Evolutionary conservation across 2,888 invertebrate species (phyloP).

Genomic region (Hetaerina titia): DNA sequence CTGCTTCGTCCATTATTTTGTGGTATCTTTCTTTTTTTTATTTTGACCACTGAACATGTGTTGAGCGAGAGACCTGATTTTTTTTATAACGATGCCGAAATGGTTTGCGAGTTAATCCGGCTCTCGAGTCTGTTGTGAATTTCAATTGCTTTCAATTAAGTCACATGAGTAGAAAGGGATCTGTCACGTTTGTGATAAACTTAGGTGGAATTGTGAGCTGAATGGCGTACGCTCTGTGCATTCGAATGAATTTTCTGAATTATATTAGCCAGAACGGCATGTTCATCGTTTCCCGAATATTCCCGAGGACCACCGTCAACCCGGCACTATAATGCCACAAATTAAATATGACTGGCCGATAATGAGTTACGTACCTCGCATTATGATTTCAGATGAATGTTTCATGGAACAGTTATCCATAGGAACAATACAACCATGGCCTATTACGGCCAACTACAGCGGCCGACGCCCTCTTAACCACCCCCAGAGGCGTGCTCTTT

Average conservation of each 20-base stretch:
- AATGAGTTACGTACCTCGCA: no score
- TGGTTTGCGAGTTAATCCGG: constrained; percentile 5
- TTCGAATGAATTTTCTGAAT: not conserved
- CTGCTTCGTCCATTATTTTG: not conserved
- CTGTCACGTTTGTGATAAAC: constrained; percentile 24
- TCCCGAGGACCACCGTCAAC: no score
- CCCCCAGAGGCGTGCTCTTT: no score
- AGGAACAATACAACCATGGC: no score
- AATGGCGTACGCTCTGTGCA: not conserved
- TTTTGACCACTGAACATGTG: not conserved
- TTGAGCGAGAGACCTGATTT: not conserved
- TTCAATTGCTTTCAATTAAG: constrained; percentile 27
- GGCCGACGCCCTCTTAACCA: no score
- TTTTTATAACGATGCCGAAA: constrained; percentile 21
- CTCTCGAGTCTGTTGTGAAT: constrained; percentile 14
- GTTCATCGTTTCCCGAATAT: no score
- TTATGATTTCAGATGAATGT: no score
- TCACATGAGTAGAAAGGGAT: constrained; percentile 8
- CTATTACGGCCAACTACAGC: no score
- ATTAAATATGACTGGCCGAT: no score
- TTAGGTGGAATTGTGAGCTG: not conserved
- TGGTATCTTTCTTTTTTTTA: not conserved
- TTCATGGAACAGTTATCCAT: no score
- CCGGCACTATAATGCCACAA: no score
- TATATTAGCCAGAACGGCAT: not conserved